Base-by-base conservation (phyloP, 1,140 invertebrate genomes). In the Brachionus calyciflorus region DNA sequence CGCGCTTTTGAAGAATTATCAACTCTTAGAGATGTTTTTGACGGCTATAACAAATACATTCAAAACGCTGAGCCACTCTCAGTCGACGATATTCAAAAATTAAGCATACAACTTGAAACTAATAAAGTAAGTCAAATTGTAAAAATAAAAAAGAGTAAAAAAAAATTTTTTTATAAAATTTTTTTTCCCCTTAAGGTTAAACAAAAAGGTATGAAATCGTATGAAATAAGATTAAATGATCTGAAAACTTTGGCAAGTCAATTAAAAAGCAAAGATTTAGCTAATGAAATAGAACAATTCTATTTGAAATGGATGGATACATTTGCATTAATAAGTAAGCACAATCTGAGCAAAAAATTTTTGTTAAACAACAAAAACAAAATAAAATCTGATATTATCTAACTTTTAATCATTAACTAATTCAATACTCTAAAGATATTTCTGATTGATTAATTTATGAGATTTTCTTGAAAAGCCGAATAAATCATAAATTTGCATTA, bases 121-220 rank as follows among this genome's bases (percentile, higher is more conserved):
- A 73, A 73, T 17, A 73, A 55, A 37, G 69, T 73, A 73, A 51
- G 12, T 1, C 24, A 3, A 73, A 51, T 12, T 14, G n/a, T 2
- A 19, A 30, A 28, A 21, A 37, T 5, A 37, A 37, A 37, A 37
- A 37, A 37, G 4, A 37, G 4, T 37, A 37, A 37, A 5, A 9
- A 37, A 37, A 37, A 37, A 37, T 5, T 37, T 9, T 37, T 3
- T 3, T 37, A 51, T 9, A 46, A 44, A 24, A 24, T 1, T 44
- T 21, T 12, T 44, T 24, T 44, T 65, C 21, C 51, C 3, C 10
- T 51, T 51, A 37, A 73, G 69, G 30, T 51, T 1, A 73, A 73
- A 33, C 19, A 51, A 49, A 73, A 73, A 73, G 69, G 69, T 14
- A 73, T 73, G 69, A 73, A 55, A 19, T 73, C 69, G 28, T 73